Percentiles rank a stretch among this genome's conserved stretches.
phyloP scores from a whole-genome alignment of 2,888 invertebrate genomes.

The Leptinotarsa juncta region DNA sequence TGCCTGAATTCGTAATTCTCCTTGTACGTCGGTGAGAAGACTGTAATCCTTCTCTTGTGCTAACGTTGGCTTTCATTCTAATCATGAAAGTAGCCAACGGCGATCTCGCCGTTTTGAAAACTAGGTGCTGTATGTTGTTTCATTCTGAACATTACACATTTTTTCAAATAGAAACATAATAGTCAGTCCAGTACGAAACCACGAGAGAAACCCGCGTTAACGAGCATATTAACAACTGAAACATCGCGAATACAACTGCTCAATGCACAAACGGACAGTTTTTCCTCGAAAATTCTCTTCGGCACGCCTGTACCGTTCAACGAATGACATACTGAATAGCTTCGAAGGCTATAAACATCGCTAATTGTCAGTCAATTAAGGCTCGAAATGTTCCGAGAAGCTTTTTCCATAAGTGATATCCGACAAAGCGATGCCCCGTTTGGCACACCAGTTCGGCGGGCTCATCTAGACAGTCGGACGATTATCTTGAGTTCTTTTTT shows the following conservation, averaged over 20 bases:
- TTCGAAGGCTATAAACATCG: constrained; percentile 43
- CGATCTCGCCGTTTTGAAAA: not conserved
- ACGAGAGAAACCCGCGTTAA: not conserved
- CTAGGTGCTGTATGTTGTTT: not conserved
- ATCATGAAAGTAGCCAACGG: not conserved
- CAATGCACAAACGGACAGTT: not conserved
- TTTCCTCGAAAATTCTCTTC: constrained; percentile 9
- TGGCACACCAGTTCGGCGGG: constrained; percentile 41
- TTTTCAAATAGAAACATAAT: constrained; percentile 8
- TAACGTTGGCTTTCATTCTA: too few species aligned
- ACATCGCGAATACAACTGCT: not conserved
- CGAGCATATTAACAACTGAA: not conserved
- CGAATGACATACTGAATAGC: constrained; percentile 39
- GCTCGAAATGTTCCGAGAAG: constrained; percentile 41
- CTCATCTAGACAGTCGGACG: constrained; percentile 19
- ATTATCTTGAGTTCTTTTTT: not conserved
- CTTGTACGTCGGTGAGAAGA: too few species aligned
- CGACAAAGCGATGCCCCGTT: constrained; percentile 42
- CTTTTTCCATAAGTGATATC: constrained; percentile 36
- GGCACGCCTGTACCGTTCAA: constrained; percentile 34
- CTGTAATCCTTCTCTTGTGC: too few species aligned
- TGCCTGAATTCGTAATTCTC: too few species aligned
- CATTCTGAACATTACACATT: not conserved
- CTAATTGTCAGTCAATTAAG: constrained; percentile 52
- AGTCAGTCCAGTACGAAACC: not conserved